phyloP scores from a whole-genome alignment of 2,797 vertebrate species.

The Rhinoraja longicauda region DNA sequence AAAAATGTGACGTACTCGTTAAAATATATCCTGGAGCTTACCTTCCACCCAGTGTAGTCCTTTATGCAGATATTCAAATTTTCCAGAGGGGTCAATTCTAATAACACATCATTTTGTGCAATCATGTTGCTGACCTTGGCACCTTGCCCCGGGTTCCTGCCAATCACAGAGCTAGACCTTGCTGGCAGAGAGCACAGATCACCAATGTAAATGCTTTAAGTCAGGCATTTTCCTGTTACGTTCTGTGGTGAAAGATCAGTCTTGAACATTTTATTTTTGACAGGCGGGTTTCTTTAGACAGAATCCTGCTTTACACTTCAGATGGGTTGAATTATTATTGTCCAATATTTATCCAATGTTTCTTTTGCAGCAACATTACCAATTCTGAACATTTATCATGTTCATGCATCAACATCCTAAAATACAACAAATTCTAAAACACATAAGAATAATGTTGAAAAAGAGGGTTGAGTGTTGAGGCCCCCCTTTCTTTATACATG shows the following conservation, averaged over 20 bases:
- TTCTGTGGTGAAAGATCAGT: background rate
- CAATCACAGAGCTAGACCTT: conserved; percentile 19
- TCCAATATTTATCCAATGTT: background rate
- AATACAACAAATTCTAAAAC: background rate
- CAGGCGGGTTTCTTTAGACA: background rate
- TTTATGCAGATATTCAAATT: conserved; percentile 12
- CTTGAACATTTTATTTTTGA: background rate
- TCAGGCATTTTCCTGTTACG: background rate
- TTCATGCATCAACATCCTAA: background rate
- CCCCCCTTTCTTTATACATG: too few relatives aligned
- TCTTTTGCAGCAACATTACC: background rate
- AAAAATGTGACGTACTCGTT: background rate
- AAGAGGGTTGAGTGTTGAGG: background rate
- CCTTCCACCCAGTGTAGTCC: background rate
- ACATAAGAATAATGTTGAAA: background rate
- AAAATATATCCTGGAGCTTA: background rate
- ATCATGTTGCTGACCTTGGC: background rate
- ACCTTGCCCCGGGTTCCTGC: conserved; percentile 10
- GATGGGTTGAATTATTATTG: background rate
- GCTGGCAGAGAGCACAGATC: conserved; percentile 21
- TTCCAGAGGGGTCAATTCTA: conserved; percentile 13
- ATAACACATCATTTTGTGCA: conserved; percentile 23
- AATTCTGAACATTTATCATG: background rate
- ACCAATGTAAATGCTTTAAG: background rate
- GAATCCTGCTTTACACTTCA: background rate